Base-by-base conservation (phyloP, 2,888 invertebrate genomes). In the Diplazon laetatorius region DNA sequence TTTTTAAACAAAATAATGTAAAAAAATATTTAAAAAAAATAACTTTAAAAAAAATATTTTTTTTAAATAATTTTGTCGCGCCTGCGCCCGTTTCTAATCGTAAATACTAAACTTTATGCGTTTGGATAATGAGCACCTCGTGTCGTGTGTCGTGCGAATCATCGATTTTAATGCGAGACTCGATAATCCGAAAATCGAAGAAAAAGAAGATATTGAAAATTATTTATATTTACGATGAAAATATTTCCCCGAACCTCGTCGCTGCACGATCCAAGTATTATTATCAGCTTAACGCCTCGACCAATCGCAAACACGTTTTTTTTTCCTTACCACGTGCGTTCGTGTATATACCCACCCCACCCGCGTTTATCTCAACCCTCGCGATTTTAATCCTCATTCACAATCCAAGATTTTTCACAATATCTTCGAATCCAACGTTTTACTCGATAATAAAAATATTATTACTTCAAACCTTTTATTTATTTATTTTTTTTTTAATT, bases 71-170 rank as follows among this genome's bases (percentile, higher is more conserved):
- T n/a, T n/a, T n/a, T n/a, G n/a, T n/a, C n/a, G n/a, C n/a, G 46
- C 39, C n/a, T 48, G 50, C 80, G 77, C 55, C 78, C 78, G 60
- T 48, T 76, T 14, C 14, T 55, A 14, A 82, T 84, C 85, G 70
- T 87, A 87, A 87, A 87, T 81, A 77, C 78, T 65, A 44, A 66
- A 85, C 82, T 86, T 87, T 87, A 82, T 81, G 83, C 81, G 77
- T 76, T 84, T 82, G 85, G n/a, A 87, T 87, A 86, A 87, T 84
- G 82, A 79, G 80, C 50, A n/a, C 14, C 18, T 2, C 18, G 39
- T 35, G 18, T 70, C 42, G 12, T 25, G 66, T 20, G 14, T 63
- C 25, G 50, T 44, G 39, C 37, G 55, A 69, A 55, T 10, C 65
- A 37, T 20, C 37, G n/a, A 66, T 66, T 14, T 66, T 46, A 52